Evolutionary conservation across 2,113 vertebrate genomes (phyloP).

Genomic region (Crotalus helleri): DNA sequence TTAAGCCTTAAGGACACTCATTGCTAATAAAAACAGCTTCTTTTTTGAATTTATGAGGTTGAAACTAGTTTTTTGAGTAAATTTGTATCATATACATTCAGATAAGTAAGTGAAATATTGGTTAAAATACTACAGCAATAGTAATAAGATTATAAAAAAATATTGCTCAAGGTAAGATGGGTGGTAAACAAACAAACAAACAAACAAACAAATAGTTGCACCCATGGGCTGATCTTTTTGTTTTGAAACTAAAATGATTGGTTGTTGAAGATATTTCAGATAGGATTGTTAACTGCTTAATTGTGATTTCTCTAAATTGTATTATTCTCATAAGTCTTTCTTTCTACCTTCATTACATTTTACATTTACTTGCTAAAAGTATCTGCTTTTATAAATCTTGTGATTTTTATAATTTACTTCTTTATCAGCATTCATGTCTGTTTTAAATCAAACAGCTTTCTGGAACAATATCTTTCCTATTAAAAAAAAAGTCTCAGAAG

Average conservation of each 20-base stretch:
- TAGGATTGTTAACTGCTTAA: background rate
- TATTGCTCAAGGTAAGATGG: background rate
- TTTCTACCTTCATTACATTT: background rate
- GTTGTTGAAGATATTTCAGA: background rate
- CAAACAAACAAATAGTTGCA: background rate
- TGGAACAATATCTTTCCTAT: background rate
- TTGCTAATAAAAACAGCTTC: background rate
- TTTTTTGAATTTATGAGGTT: background rate
- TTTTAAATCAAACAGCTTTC: background rate
- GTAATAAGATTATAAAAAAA: background rate
- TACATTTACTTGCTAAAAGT: background rate
- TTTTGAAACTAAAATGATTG: background rate
- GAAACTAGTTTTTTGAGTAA: background rate
- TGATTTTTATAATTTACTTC: background rate
- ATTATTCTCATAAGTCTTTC: background rate
- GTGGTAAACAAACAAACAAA: background rate
- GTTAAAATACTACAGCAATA: background rate
- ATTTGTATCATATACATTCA: background rate
- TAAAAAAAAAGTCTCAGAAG: background rate
- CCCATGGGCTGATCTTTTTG: background rate
- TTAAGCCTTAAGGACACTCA: background rate
- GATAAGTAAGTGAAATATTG: background rate
- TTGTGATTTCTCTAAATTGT: background rate
- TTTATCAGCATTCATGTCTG: background rate
- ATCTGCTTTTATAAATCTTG: background rate